Evolutionary conservation across 2,113 vertebrate species (phyloP).

Genomic region (Melozone crissalis): DNA sequence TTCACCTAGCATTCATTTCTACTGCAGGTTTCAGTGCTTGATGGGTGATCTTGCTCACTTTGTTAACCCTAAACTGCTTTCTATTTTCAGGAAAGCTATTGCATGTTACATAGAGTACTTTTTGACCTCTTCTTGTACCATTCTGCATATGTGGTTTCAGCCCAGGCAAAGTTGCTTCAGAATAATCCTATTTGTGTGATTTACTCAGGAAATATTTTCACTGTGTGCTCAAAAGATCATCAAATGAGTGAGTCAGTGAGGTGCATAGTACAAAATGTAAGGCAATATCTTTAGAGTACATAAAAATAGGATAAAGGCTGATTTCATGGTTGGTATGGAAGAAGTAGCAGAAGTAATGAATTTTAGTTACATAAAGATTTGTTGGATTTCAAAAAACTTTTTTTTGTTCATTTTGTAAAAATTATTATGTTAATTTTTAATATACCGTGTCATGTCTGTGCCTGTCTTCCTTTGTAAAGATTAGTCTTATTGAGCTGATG

Average conservation of each 20-base stretch:
- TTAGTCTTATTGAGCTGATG: not conserved
- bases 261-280: not conserved
- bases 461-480: not conserved
- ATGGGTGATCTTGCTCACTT: not conserved
- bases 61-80: not conserved
- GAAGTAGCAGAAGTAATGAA: not conserved
- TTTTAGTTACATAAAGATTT: not conserved
- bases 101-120: not conserved
- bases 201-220: not conserved
- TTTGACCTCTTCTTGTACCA: not conserved
- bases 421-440: not conserved
- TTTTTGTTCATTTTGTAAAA: not conserved
- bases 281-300: not conserved
- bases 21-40: not conserved
- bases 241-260: not conserved
- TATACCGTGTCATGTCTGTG: rapidly evolving
- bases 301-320: not conserved
- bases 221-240: not conserved
- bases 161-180: not conserved
- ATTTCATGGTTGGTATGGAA: not conserved
- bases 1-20: not conserved
- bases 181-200: not conserved
- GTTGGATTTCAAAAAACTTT: not conserved
- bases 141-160: not conserved
- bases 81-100: not conserved